phyloP scores from a whole-genome alignment of 2,888 invertebrate genomes.

The Synergus japonicus region DNA sequence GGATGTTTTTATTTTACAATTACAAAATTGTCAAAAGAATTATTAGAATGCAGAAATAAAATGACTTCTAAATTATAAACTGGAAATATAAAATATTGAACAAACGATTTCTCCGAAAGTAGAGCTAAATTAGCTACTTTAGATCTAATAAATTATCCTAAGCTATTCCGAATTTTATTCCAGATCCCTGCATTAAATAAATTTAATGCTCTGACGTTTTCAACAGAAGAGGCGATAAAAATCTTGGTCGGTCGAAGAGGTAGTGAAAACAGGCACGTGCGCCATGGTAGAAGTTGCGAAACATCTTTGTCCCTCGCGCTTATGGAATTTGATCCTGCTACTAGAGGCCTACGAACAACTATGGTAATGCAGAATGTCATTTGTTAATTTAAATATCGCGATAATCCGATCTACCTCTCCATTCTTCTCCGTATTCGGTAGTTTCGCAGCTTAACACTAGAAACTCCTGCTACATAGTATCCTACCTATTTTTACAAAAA shows the following conservation, averaged over 20 bases:
- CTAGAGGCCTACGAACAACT: constrained; percentile 65
- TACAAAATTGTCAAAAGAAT: not conserved
- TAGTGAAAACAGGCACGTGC: constrained; percentile 22
- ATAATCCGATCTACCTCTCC: constrained; percentile 71
- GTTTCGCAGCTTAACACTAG: not conserved
- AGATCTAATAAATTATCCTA: not conserved
- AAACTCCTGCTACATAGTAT: not conserved
- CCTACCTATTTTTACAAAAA: not conserved
- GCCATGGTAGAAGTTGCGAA: constrained; percentile 1
- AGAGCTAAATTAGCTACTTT: not conserved
- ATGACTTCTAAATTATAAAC: not conserved
- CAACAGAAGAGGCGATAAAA: not conserved
- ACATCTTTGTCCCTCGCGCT: constrained; percentile 60
- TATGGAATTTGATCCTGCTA: constrained; percentile 65
- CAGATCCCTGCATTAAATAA: not conserved
- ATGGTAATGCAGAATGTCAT: constrained; percentile 74
- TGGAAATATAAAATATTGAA: not conserved
- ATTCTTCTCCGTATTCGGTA: constrained; percentile 39
- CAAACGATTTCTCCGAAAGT: not conserved
- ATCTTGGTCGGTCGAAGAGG: not conserved
- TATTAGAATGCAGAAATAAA: not conserved
- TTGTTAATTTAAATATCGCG: constrained; percentile 75
- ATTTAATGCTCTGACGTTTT: not conserved
- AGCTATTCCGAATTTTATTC: not conserved
- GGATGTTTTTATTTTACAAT: not conserved